Evolutionary conservation across 92 coral and sea anemone genomes (phyloP).

Genomic region (Virgularia gustaviana): DNA sequence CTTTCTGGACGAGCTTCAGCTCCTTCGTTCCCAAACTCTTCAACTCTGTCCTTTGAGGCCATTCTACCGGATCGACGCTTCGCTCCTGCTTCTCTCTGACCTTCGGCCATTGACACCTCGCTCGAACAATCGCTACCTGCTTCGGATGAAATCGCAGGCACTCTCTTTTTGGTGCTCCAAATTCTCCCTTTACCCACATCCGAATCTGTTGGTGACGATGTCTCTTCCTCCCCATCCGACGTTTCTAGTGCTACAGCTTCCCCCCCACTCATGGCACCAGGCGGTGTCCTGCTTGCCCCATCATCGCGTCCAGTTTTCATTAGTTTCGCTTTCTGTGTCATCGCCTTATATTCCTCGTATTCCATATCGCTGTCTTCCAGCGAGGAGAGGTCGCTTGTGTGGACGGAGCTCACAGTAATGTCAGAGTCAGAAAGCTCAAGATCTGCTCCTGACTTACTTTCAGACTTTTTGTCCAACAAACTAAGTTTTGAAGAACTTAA

Average conservation of each 20-base stretch:
- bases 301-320: slow-evolving; percentile 12
- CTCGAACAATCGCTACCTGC: slow-evolving; percentile 13
- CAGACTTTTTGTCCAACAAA: neutral
- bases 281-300: neutral
- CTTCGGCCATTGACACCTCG: slow-evolving; percentile 1
- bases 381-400: slow-evolving; percentile 95
- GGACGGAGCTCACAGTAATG: slow-evolving; percentile 89
- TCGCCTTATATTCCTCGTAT: slow-evolving; percentile 61
- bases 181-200: slow-evolving; percentile 5
- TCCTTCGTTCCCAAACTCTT: neutral
- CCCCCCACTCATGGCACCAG: neutral
- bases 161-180: neutral
- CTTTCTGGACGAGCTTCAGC: neutral
- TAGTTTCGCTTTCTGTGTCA: slow-evolving; percentile 33
- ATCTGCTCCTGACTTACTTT: neutral
- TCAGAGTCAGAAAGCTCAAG: slow-evolving; percentile 50
- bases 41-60: slow-evolving; percentile 28
- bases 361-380: slow-evolving; percentile 61
- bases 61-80: slow-evolving; percentile 35
- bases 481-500: neutral
- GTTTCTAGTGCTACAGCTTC: neutral
- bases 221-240: slow-evolving; percentile 14
- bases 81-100: neutral
- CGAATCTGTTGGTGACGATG: neutral
- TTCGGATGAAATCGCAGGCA: neutral